Base-by-base conservation (phyloP, 2,797 vertebrate species). In the Notolepis coatsorum region DNA sequence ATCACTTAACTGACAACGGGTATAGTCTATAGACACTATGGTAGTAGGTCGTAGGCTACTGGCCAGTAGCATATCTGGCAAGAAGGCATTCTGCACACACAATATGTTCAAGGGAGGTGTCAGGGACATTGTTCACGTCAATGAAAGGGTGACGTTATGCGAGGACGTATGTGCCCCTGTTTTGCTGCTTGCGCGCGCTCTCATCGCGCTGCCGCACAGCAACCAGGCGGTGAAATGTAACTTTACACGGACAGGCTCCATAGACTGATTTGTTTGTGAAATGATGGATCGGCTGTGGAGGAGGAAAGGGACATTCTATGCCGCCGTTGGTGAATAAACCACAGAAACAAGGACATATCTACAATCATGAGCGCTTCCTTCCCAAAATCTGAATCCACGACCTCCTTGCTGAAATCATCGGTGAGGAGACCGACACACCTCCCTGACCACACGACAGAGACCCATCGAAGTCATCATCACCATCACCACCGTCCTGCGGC, bases 321-420 rank as follows among this genome's bases (percentile, higher is more conserved):
- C 38, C 17, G 63, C 60, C 72, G 56, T 55, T 56, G 68, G 81
- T 27, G 60, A 73, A 15, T 39, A 58, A 45, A 24, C 24, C 61
- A 24, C 57, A 7, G 65, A 61, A 13, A 57, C 59, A 21, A 75
- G 48, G 7, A 41, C 66, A 56, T 51, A 79, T 47, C 77, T 71
- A 79, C 81, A 76, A 84, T 68, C 17, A 94, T 94, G 93, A 94
- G 88, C 84, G 80, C 91, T 48, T 82, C 89, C 39, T 90, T 92
- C 15, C 84, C 88, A 0, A 91, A 92, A 81, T 92, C 90, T 48
- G 93, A 94, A 59, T 95, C 96, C 80, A 93, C 91, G 71, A 94
- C 95, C 76, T 95, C 96, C 17, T 88, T 97, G 63, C 89, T 96
- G 79, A 94, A 93, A 85, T 85, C 89, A 0, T 90, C 92, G 52